Evolutionary conservation across 1,140 invertebrate species (phyloP).

Genomic region (Epicauta chinensis): DNA sequence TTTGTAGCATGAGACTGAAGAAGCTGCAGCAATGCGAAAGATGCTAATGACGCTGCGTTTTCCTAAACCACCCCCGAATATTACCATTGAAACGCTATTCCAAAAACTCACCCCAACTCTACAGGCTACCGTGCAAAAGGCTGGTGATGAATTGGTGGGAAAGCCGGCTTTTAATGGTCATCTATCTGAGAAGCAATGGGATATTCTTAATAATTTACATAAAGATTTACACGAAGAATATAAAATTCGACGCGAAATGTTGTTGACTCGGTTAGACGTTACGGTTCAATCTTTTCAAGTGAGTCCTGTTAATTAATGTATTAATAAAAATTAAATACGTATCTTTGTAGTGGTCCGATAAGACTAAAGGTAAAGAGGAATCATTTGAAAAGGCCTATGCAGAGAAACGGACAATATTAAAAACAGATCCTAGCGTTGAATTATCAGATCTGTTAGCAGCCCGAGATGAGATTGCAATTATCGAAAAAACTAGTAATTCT

Average conservation of each 20-base stretch:
- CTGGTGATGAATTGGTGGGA: slow-evolving; percentile 51
- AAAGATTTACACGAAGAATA: slow-evolving; percentile 75
- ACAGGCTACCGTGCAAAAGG: slow-evolving; percentile 60
- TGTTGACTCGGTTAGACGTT: slow-evolving; percentile 85
- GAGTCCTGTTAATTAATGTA: slow-evolving; percentile 3
- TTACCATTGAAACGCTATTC: slow-evolving; percentile 70
- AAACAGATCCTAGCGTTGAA: slow-evolving; percentile 54
- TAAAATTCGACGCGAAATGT: slow-evolving; percentile 73
- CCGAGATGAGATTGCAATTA: slow-evolving; percentile 69
- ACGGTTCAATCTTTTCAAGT: slow-evolving; percentile 87
- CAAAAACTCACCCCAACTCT: slow-evolving; percentile 69
- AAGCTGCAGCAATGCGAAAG: slow-evolving; percentile 68
- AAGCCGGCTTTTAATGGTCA: slow-evolving; percentile 70
- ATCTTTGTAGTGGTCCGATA: slow-evolving; percentile 73
- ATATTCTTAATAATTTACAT: slow-evolving; percentile 60
- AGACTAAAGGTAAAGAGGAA: slow-evolving; percentile 64
- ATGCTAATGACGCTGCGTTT: slow-evolving; percentile 73
- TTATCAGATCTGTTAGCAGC: slow-evolving; percentile 74
- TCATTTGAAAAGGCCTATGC: slow-evolving; percentile 65
- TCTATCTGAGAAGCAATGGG: slow-evolving; percentile 78
- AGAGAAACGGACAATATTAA: slow-evolving; percentile 58
- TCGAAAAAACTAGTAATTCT: slow-evolving; percentile 84
- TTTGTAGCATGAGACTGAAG: slow-evolving; percentile 69
- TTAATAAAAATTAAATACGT: background rate
- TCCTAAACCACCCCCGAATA: slow-evolving; percentile 78